These are phyloP conservation scores for Rhinolophus ferrumequinum DNA, from an alignment of 2,113 vertebrate genomes.

Conservation along the genomic window DNA sequence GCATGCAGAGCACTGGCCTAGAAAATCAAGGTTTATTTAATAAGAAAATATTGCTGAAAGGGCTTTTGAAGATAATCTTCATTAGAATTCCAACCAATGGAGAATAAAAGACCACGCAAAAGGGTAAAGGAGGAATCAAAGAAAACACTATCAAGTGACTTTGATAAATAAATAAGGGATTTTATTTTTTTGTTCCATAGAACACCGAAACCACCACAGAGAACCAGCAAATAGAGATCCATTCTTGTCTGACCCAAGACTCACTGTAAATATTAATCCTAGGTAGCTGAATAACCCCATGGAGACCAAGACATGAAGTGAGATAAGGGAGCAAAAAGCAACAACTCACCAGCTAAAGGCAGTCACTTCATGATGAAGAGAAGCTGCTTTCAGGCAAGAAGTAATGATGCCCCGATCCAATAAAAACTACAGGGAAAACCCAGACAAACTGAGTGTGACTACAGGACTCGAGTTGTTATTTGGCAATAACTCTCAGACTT, in stretches of 20 bases:
- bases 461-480: neutral
- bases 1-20: constrained; percentile 5
- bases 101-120: neutral
- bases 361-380: constrained; percentile 12
- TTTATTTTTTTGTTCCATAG: constrained; percentile 29
- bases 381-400: constrained; percentile 27
- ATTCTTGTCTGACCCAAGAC: neutral
- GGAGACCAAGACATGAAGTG: neutral
- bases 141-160: constrained; percentile 19
- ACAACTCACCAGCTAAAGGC: neutral
- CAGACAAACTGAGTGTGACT: neutral
- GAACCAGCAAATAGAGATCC: neutral
- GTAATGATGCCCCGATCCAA: neutral
- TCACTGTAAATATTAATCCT: constrained; percentile 41
- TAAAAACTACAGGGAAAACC: constrained; percentile 48
- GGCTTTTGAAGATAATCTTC: constrained; percentile 17
- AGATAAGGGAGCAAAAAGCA: constrained; percentile 53
- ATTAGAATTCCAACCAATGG: constrained; percentile 38
- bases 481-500: constrained; percentile 21
- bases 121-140: constrained; percentile 44
- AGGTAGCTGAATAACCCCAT: neutral
- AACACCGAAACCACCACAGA: constrained; percentile 11
- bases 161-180: neutral
- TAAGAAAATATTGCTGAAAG: constrained; percentile 28
- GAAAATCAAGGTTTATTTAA: constrained; percentile 43